Evolutionary conservation across 2,888 invertebrate species (phyloP).

Genomic region (Heliothis peltigera): DNA sequence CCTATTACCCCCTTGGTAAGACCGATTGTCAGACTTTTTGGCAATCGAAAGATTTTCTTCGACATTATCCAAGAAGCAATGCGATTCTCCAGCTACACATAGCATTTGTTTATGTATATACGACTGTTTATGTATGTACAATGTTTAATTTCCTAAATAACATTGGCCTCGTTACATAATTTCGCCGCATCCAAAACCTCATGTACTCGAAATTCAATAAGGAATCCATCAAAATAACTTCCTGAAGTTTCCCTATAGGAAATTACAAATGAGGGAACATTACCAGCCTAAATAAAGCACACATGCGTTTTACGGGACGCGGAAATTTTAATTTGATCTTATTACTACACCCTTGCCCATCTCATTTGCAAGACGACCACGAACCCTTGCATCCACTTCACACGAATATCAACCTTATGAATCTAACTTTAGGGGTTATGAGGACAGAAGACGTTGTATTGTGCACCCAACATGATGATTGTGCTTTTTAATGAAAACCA

Average conservation of each 20-base stretch:
- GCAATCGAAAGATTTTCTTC: too few relatives aligned
- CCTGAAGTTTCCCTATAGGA: conserved; percentile 30
- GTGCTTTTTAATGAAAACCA: conserved; percentile 65
- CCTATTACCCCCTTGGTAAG: too few relatives aligned
- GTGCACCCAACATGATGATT: conserved; percentile 50
- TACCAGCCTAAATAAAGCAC: conserved; percentile 62
- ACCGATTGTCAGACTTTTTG: too few relatives aligned
- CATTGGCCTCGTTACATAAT: conserved; percentile 19
- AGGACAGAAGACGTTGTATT: conserved; percentile 11
- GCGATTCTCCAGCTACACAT: neutral
- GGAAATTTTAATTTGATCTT: conserved; percentile 71
- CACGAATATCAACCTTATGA: conserved; percentile 32
- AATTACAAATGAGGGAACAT: conserved; percentile 43
- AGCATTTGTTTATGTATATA: neutral
- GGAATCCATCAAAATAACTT: conserved; percentile 40
- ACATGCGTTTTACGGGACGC: conserved; percentile 61
- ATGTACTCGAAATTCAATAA: conserved; percentile 37
- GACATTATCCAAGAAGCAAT: neutral
- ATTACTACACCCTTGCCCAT: conserved; percentile 65
- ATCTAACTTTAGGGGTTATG: conserved; percentile 4
- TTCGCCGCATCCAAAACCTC: conserved; percentile 21
- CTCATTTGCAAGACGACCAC: conserved; percentile 62
- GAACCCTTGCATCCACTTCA: neutral
- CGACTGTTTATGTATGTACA: neutral
- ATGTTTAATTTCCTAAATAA: conserved; percentile 10